Evolutionary conservation across 1,140 invertebrate species (phyloP).

Genomic region (Camponotus pennsylvanicus): DNA sequence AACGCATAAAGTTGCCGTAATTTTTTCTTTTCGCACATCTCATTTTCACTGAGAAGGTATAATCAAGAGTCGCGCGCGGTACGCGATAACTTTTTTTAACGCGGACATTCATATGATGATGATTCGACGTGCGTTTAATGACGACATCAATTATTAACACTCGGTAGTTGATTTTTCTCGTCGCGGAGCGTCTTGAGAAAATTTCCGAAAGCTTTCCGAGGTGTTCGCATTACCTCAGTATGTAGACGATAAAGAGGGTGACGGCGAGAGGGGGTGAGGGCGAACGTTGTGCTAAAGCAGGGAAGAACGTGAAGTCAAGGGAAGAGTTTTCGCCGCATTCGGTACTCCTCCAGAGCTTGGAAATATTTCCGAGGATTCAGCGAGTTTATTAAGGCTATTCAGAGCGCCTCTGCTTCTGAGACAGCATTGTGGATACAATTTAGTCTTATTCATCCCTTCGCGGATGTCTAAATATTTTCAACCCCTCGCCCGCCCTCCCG

Average conservation of each 20-base stretch:
- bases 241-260: slow-evolving; percentile 70
- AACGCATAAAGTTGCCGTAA: not conserved
- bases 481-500: slow-evolving; percentile 71
- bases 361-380: slow-evolving; percentile 86
- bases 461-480: slow-evolving; percentile 86
- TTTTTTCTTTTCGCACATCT: slow-evolving; percentile 36
- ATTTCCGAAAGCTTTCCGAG: slow-evolving; percentile 64
- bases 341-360: slow-evolving; percentile 79
- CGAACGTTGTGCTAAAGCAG: slow-evolving; percentile 65
- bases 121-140: slow-evolving; percentile 12
- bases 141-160: slow-evolving; percentile 46
- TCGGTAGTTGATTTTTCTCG: slow-evolving; percentile 15
- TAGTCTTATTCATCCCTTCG: slow-evolving; percentile 85
- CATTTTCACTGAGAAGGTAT: slow-evolving; percentile 31
- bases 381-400: slow-evolving; percentile 86
- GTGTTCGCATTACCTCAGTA: slow-evolving; percentile 68
- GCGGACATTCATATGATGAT: slow-evolving; percentile 29
- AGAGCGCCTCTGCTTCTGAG: slow-evolving; percentile 83
- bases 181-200: slow-evolving; percentile 50
- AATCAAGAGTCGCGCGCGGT: not conserved
- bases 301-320: slow-evolving; percentile 70
- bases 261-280: slow-evolving; percentile 20
- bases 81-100: not conserved
- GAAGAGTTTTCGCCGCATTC: slow-evolving; percentile 79
- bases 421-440: slow-evolving; percentile 86